Base-by-base conservation (phyloP, 2,888 invertebrate genomes). In the Cephus nigrinus region DNA sequence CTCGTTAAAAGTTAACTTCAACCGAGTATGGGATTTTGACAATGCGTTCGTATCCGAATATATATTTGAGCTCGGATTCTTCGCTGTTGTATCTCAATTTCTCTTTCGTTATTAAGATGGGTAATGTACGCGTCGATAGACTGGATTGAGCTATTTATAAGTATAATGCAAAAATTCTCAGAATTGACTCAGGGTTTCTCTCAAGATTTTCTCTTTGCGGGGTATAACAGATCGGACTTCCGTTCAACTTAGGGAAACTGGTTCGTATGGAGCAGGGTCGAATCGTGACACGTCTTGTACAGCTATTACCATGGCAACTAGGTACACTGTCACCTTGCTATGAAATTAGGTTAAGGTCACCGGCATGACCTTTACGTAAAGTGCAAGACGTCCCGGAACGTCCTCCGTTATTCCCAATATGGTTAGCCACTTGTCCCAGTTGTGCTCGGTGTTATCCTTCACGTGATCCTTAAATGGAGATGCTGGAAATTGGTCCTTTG, bases 261-360 rank as follows among this genome's bases (percentile, higher is more conserved):
- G 55, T 23, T 23, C 0, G 23, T 55, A 55, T 1, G 55, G 23
- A 23, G 55, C 55, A 55, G 55, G 55, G 55, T 23, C 15, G 23
- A 55, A 23, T 55, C 23, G 55, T 55, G 55, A 55, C 9, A 9
- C 55, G 40, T 40, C 40, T 15, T 40, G 40, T 5, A 15, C 40
- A 15, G 23, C 23, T 55, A 55, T 55, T 71, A 31, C 0, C 71
- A 3, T 71, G 71, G 74, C 5, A 74, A 74, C 34, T 30, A 31
- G 23, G 4, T 15, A n/a, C 74, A 34, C 33, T 34, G n/a, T 55
- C 23, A 55, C 55, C 55, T 55, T 30, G 74, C 23, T 34, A 73
- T 40, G 83, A 82, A 90, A 88, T 88, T 88, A 79, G 89, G 88
- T 84, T 90, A 89, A 90, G 89, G 89, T 88, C 88, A 85, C 80